phyloP scores from a whole-genome alignment of 2,888 invertebrate species.

The Malacosoma neustria region DNA sequence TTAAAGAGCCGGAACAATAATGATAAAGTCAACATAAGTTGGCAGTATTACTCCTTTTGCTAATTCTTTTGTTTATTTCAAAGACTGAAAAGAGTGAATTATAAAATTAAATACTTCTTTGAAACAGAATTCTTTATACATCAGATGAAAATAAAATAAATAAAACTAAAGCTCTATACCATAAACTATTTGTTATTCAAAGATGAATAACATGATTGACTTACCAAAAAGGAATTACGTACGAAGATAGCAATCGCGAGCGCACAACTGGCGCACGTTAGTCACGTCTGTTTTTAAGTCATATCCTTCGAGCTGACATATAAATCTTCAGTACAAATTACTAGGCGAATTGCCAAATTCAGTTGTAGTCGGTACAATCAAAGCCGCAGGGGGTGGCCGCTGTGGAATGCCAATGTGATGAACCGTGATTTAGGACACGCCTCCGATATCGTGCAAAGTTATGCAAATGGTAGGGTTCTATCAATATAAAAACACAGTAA shows the following conservation, averaged over 20 bases:
- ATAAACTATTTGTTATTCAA: not conserved
- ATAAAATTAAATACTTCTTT: too few species aligned
- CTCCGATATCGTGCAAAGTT: conserved; percentile 32
- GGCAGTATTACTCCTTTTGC: too few species aligned
- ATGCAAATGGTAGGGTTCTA: conserved; percentile 26
- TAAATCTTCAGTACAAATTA: not conserved
- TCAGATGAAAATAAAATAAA: too few species aligned
- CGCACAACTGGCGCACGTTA: not conserved
- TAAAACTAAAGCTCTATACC: too few species aligned
- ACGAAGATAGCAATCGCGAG: not conserved
- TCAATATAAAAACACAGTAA: conserved; percentile 38
- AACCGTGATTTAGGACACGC: conserved; percentile 21
- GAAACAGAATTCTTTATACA: too few species aligned
- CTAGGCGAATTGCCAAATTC: conserved; percentile 6
- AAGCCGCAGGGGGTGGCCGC: conserved; percentile 35
- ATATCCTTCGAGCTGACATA: not conserved
- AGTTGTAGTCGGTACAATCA: conserved; percentile 21
- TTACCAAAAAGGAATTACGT: not conserved
- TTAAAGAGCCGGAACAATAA: too few species aligned
- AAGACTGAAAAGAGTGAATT: too few species aligned
- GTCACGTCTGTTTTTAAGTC: conserved; percentile 5
- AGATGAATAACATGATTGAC: not conserved
- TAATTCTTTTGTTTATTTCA: too few species aligned
- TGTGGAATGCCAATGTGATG: conserved; percentile 25
- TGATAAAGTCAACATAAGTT: too few species aligned